These are phyloP conservation scores for Psammodynastes pulverulentus DNA, from an alignment of 2,113 vertebrate species.

Conservation along the genomic window DNA sequence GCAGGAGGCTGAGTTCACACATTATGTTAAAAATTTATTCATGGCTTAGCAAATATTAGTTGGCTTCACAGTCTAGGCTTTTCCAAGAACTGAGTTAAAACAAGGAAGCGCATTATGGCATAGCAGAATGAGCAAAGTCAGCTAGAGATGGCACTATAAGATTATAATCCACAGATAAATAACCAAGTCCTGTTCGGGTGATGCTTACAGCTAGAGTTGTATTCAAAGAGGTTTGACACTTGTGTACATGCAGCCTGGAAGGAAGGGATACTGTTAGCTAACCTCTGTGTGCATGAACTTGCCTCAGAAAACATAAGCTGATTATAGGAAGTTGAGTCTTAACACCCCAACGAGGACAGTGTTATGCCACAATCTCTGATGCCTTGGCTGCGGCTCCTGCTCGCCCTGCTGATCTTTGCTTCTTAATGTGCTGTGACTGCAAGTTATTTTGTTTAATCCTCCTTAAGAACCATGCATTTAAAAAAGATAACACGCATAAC, in stretches of 20 bases:
- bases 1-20: neutral
- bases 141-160: neutral
- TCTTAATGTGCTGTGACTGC: neutral
- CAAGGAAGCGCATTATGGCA: neutral
- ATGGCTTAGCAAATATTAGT: neutral
- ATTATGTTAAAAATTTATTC: neutral
- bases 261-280: neutral
- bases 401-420: neutral
- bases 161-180: neutral
- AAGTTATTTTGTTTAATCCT: neutral
- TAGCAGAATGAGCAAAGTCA: neutral
- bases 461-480: neutral
- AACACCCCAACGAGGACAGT: neutral
- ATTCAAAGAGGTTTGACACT: neutral
- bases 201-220: neutral
- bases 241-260: neutral
- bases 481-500: neutral
- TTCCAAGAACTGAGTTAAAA: neutral
- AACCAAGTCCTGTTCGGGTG: neutral
- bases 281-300: neutral
- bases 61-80: neutral
- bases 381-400: too few relatives aligned
- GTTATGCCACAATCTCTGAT: neutral
- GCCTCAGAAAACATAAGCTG: neutral
- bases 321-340: neutral